Evolutionary conservation across 2,113 vertebrate species (phyloP).

Genomic region (Atherinomorus stipes): DNA sequence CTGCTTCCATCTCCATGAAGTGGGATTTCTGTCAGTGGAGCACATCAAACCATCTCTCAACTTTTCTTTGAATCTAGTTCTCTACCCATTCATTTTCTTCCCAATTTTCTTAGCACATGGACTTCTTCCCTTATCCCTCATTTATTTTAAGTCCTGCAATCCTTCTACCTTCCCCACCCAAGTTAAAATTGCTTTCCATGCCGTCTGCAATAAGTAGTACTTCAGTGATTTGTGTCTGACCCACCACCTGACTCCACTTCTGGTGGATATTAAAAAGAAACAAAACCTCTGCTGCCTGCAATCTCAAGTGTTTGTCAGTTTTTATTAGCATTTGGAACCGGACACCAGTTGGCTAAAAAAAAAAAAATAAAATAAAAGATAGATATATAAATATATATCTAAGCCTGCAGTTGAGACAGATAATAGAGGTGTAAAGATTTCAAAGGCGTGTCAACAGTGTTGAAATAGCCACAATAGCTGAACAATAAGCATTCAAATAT

Average conservation of each 20-base stretch:
- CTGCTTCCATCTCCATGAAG: slow-evolving; percentile 16
- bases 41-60: slow-evolving; percentile 39
- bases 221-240: slow-evolving; percentile 70
- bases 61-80: slow-evolving; percentile 29
- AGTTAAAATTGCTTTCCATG: slow-evolving; percentile 52
- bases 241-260: slow-evolving; percentile 62
- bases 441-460: slow-evolving; percentile 26
- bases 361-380: background rate
- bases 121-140: slow-evolving; percentile 28
- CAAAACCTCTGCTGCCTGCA: slow-evolving; percentile 47
- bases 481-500: slow-evolving; percentile 16
- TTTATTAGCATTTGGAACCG: slow-evolving; percentile 50
- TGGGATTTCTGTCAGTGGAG: slow-evolving; percentile 32
- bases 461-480: slow-evolving; percentile 31
- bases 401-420: background rate
- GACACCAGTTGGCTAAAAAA: slow-evolving; percentile 18
- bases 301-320: slow-evolving; percentile 58
- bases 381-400: no score
- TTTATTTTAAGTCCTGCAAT: slow-evolving; percentile 35
- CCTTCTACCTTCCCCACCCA: slow-evolving; percentile 30
- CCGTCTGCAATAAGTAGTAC: slow-evolving; percentile 62
- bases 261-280: slow-evolving; percentile 68
- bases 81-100: slow-evolving; percentile 28
- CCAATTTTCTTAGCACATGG: slow-evolving; percentile 36
- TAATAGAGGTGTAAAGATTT: slow-evolving; percentile 30